Percentiles rank a stretch among this genome's conserved stretches.
These are phyloP conservation scores for Delichon dasypus DNA, from an alignment of 2,797 vertebrate species.

Conservation along the genomic window DNA sequence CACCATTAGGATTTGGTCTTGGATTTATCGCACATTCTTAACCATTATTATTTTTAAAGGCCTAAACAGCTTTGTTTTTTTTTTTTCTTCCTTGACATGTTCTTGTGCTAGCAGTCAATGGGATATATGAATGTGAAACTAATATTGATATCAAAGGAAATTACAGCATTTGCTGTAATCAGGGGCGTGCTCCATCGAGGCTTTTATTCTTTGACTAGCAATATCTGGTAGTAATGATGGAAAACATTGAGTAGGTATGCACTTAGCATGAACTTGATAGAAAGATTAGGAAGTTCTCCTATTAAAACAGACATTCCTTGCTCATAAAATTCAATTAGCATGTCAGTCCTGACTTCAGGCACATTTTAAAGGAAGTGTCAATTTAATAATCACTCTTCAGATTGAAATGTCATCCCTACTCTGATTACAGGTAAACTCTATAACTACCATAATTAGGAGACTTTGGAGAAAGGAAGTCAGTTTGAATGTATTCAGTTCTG, in stretches of 20 bases:
- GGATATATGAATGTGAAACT: not conserved
- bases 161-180: not conserved
- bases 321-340: conserved; percentile 40
- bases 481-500: not conserved
- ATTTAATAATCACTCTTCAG: conserved; percentile 41
- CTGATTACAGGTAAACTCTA: conserved; percentile 44
- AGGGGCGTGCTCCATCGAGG: not conserved
- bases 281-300: conserved; percentile 26
- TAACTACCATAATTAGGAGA: conserved; percentile 37
- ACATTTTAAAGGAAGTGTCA: conserved; percentile 45
- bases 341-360: conserved; percentile 44
- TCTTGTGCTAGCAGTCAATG: not conserved
- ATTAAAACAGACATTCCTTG: conserved; percentile 36
- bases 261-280: conserved; percentile 8
- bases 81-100: not conserved
- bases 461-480: conserved; percentile 12
- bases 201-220: not conserved
- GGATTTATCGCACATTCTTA: not conserved
- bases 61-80: not conserved
- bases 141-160: not conserved
- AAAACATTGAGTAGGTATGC: not conserved
- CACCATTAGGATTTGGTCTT: not conserved
- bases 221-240: not conserved
- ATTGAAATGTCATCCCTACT: conserved; percentile 37
- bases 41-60: not conserved